Percentiles rank a stretch among this genome's conserved stretches.
phyloP scores from a whole-genome alignment of 2,888 invertebrate genomes.

The Chrysopilus asiliformis region DNA sequence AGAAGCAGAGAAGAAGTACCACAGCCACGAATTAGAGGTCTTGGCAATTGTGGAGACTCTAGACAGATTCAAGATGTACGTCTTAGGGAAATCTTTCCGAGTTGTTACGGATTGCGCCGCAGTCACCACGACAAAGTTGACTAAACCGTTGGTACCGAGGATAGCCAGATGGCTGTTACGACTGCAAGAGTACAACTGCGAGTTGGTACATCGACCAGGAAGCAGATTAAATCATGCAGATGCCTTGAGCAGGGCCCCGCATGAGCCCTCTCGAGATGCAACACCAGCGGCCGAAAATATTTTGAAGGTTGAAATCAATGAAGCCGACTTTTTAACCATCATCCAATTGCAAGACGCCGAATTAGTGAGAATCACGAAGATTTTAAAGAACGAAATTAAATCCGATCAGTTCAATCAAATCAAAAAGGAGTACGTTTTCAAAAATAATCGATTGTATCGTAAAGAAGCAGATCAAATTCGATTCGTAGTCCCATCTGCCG shows the following conservation, averaged over 20 bases:
- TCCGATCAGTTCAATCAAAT: background rate
- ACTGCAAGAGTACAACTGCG: conserved; percentile 17
- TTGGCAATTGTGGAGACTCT: conserved; percentile 25
- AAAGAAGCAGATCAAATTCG: background rate
- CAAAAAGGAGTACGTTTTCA: background rate
- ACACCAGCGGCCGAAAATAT: conserved; percentile 7
- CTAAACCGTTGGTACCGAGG: too few relatives aligned
- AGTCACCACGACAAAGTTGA: conserved; percentile 20
- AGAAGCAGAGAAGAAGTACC: too few relatives aligned
- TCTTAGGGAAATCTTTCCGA: conserved; percentile 21
- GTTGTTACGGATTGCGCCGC: conserved; percentile 28
- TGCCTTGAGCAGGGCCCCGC: conserved; percentile 19
- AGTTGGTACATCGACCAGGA: conserved; percentile 15
- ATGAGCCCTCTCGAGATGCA: conserved; percentile 8
- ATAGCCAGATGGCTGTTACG: conserved; percentile 20
- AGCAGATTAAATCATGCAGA: conserved; percentile 24
- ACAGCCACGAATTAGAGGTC: too few relatives aligned
- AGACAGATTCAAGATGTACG: conserved; percentile 25
- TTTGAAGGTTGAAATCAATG: background rate
- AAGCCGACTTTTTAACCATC: background rate
- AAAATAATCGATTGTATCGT: conserved; percentile 2
- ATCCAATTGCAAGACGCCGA: conserved; percentile 4
- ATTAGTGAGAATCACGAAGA: background rate
- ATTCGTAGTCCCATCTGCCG: background rate
- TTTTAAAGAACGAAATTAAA: background rate